A percentile compares a stretch with the other conserved stretches of the same genome.
Evolutionary conservation across 2,113 vertebrate species (phyloP).

Genomic region (Megaleporinus macrocephalus): DNA sequence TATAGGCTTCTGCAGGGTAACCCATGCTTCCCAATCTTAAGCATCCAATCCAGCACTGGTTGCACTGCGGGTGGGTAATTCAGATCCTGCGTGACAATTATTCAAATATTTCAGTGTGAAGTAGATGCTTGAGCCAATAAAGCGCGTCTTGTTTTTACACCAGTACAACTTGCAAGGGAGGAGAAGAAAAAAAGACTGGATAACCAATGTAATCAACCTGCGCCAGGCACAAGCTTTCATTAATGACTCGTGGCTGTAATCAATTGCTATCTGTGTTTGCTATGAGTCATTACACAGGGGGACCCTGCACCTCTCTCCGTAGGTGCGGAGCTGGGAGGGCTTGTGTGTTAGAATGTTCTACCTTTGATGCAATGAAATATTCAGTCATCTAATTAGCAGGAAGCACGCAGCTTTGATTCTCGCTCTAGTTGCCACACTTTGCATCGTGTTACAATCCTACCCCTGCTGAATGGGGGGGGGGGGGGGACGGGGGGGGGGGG

Average conservation of each 20-base stretch:
- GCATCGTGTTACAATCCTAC: constrained; percentile 55
- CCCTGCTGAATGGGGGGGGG: constrained; percentile 45
- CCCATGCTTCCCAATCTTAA: neutral
- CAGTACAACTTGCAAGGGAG: neutral
- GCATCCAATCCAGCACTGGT: neutral
- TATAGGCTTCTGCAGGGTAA: neutral
- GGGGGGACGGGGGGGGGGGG: neutral
- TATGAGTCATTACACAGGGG: constrained; percentile 44
- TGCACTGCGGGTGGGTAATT: constrained; percentile 38
- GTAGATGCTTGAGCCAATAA: constrained; percentile 12
- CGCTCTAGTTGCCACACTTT: constrained; percentile 55
- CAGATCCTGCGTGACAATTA: constrained; percentile 22
- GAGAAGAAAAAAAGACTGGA: constrained; percentile 4
- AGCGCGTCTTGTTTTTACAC: constrained; percentile 27
- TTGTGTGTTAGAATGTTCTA: constrained; percentile 31
- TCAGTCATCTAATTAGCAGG: constrained; percentile 51
- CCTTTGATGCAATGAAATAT: constrained; percentile 52
- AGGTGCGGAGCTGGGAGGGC: constrained; percentile 28
- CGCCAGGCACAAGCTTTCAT: neutral
- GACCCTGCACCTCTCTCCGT: constrained; percentile 11
- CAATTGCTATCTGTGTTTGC: constrained; percentile 38
- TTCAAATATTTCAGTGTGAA: constrained; percentile 14
- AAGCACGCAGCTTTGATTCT: constrained; percentile 32
- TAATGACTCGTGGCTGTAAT: constrained; percentile 45
- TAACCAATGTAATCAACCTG: constrained; percentile 31